These are phyloP conservation scores for Seriola aureovittata DNA, from an alignment of 2,113 vertebrate species.

Conservation along the genomic window DNA sequence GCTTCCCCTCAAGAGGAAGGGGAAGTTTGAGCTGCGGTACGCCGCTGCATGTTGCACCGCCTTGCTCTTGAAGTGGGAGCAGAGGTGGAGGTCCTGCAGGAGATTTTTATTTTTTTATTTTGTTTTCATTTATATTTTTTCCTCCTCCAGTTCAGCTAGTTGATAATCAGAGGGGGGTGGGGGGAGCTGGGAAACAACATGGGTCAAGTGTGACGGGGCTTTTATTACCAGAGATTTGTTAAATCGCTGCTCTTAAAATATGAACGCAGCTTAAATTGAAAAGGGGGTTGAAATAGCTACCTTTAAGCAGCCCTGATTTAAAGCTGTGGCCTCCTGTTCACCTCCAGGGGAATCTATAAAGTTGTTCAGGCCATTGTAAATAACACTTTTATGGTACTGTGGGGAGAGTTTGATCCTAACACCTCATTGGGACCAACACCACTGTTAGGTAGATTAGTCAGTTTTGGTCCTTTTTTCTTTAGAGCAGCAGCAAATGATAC, in stretches of 20 bases:
- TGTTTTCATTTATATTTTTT: not conserved
- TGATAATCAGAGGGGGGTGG: slow-evolving; percentile 57
- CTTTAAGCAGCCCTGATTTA: slow-evolving; percentile 76
- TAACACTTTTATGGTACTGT: slow-evolving; percentile 71
- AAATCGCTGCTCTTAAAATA: slow-evolving; percentile 69
- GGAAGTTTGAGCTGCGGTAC: slow-evolving; percentile 80
- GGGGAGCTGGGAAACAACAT: slow-evolving; percentile 26
- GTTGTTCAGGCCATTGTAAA: slow-evolving; percentile 76
- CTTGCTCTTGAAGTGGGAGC: slow-evolving; percentile 76
- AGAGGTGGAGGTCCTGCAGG: slow-evolving; percentile 76
- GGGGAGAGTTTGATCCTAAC: slow-evolving; percentile 67
- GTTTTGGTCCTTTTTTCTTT: slow-evolving; percentile 29
- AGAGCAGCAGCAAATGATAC: slow-evolving; percentile 55
- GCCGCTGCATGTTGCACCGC: slow-evolving; percentile 71
- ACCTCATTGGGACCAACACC: slow-evolving; percentile 63
- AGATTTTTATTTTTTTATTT: slow-evolving; percentile 46
- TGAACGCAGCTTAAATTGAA: slow-evolving; percentile 49
- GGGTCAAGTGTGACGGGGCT: slow-evolving; percentile 44
- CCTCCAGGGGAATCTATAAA: slow-evolving; percentile 77
- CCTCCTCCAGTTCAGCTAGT: slow-evolving; percentile 55
- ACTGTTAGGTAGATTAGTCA: slow-evolving; percentile 54
- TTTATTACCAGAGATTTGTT: slow-evolving; percentile 65
- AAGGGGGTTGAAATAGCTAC: slow-evolving; percentile 38
- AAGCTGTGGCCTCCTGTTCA: slow-evolving; percentile 70
- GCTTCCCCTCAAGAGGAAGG: slow-evolving; percentile 82